Conservation (phyloP, 2,797 vertebrate genomes). For the Xiphophorus birchmanni region DNA sequence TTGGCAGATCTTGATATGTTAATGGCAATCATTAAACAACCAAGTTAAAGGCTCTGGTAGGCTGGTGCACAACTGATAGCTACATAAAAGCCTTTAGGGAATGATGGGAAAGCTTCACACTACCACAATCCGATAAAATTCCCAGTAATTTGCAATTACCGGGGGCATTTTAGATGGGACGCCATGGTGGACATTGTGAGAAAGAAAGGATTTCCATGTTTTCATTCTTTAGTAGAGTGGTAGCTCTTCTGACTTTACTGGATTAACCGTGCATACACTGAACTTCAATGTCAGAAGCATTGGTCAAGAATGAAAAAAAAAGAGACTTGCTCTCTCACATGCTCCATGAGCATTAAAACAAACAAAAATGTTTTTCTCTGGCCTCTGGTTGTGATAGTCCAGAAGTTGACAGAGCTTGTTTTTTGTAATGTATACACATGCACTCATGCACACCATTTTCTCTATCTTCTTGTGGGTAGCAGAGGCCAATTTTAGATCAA, state of each 20-base stretch:
- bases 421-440: slow-evolving; percentile 42
- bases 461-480: slow-evolving; percentile 56
- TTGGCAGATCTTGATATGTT: slow-evolving; percentile 78
- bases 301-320: slow-evolving; percentile 19
- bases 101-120: slow-evolving; percentile 79
- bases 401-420: slow-evolving; percentile 41
- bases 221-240: slow-evolving; percentile 25
- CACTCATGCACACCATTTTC: slow-evolving; percentile 47
- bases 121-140: slow-evolving; percentile 56
- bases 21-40: slow-evolving; percentile 77
- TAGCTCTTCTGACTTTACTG: slow-evolving; percentile 22
- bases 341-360: slow-evolving; percentile 35
- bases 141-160: slow-evolving; percentile 52
- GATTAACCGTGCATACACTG: slow-evolving; percentile 9
- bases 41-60: slow-evolving; percentile 61
- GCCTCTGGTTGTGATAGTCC: slow-evolving; percentile 43
- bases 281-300: not conserved
- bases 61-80: slow-evolving; percentile 56
- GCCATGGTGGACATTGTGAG: slow-evolving; percentile 20
- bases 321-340: slow-evolving; percentile 21
- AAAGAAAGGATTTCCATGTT: slow-evolving; percentile 16
- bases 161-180: slow-evolving; percentile 42
- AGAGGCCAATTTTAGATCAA: slow-evolving; percentile 73
- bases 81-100: slow-evolving; percentile 67
- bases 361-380: slow-evolving; percentile 50